Percentiles rank a stretch among this genome's conserved stretches.
Conservation (phyloP, 2,113 vertebrate species). For the Craseonycteris thonglongyai region DNA sequence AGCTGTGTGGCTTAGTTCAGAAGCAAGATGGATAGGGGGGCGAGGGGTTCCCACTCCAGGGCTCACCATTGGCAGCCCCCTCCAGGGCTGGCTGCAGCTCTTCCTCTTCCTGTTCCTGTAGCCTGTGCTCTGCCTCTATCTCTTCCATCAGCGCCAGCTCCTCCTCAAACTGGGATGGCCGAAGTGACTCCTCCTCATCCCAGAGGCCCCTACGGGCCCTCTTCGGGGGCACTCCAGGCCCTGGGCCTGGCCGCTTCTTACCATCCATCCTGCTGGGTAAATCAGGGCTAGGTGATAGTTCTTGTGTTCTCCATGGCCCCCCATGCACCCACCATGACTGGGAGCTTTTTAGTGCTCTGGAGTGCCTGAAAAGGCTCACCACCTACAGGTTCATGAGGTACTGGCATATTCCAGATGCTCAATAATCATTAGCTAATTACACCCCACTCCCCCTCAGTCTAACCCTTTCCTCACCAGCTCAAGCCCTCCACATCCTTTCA, state of each 20-base stretch:
- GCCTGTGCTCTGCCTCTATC: conserved; percentile 80
- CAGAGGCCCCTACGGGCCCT: conserved; percentile 77
- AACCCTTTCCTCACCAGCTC: neutral
- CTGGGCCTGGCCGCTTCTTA: conserved; percentile 74
- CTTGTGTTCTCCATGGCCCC: neutral
- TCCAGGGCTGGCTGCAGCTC: conserved; percentile 22
- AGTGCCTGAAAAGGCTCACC: too few species aligned
- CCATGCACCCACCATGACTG: accelerated
- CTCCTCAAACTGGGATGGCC: conserved; percentile 86
- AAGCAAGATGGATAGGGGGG: accelerated
- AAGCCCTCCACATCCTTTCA: too few species aligned
- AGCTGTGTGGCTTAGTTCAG: accelerated
- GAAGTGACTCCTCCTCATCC: conserved; percentile 78
- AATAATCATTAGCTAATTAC: accelerated
- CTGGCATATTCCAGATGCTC: neutral
- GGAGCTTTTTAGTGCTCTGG: neutral
- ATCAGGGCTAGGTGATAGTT: neutral
- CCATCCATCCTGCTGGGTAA: conserved; percentile 71
- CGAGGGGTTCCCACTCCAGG: accelerated
- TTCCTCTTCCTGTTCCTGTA: conserved; percentile 83
- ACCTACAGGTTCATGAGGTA: accelerated
- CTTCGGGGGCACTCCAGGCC: conserved; percentile 73
- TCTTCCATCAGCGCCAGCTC: conserved; percentile 88
- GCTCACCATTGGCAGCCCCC: neutral
- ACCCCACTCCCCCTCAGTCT: too few species aligned